Percentiles rank a stretch among this genome's conserved stretches.
These are phyloP conservation scores for Cossypha niveicapilla DNA, from an alignment of 2,797 vertebrate species.

Conservation along the genomic window DNA sequence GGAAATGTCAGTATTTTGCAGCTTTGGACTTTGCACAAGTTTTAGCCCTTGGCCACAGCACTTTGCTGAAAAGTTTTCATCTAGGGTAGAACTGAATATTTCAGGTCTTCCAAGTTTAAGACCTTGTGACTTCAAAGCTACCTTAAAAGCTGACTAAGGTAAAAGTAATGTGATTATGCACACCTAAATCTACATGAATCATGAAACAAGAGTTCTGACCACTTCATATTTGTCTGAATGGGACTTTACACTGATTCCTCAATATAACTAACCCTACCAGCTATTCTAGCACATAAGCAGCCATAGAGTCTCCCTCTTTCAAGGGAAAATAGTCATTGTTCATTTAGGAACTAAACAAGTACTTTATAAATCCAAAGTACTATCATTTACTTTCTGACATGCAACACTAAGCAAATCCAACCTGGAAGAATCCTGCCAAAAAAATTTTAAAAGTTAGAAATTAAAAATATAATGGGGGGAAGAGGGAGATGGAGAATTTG, in stretches of 20 bases:
- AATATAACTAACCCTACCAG: background rate
- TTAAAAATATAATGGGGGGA: background rate
- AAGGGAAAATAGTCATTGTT: background rate
- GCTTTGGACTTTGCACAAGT: background rate
- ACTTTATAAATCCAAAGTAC: background rate
- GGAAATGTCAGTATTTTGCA: background rate
- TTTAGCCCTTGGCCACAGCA: background rate
- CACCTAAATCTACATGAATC: background rate
- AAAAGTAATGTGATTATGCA: background rate
- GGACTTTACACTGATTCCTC: background rate
- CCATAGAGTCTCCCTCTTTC: background rate
- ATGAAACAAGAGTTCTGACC: background rate
- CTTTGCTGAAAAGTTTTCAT: background rate
- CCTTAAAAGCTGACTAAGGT: background rate
- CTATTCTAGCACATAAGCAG: background rate
- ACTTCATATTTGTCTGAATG: background rate
- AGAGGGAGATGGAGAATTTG: fast-evolving
- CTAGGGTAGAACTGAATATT: background rate
- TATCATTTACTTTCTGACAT: background rate
- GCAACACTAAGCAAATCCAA: background rate
- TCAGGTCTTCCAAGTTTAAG: background rate
- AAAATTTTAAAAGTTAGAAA: background rate
- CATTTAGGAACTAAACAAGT: background rate
- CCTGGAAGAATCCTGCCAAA: background rate
- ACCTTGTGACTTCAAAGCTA: background rate